Evolutionary conservation across 2,797 vertebrate genomes (phyloP).

Genomic region (Harpagifer antarcticus): DNA sequence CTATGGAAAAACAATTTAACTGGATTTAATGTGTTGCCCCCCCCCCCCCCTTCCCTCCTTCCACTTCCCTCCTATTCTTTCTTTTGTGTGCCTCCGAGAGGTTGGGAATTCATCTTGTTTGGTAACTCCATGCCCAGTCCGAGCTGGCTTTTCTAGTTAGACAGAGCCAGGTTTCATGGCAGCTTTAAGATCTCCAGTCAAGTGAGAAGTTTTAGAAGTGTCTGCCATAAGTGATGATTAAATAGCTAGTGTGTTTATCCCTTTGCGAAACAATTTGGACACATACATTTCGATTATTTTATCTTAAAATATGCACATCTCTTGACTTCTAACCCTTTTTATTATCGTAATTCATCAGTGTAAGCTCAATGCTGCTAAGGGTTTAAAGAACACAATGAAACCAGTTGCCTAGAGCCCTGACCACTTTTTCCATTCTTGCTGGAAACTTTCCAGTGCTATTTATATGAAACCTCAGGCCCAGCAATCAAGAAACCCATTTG

Average conservation of each 20-base stretch:
- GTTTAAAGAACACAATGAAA: conserved; percentile 76
- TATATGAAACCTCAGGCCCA: conserved; percentile 75
- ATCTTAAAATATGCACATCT: background rate
- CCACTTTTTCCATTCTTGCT: conserved; percentile 84
- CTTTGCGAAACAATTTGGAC: background rate
- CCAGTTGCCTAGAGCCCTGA: conserved; percentile 75
- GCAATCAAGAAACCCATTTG: conserved; percentile 71
- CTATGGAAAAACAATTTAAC: conserved; percentile 88
- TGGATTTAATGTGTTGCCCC: conserved; percentile 84
- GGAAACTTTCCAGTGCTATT: conserved; percentile 84
- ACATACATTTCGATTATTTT: background rate
- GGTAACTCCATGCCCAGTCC: conserved; percentile 49
- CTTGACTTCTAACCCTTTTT: background rate
- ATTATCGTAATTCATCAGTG: conserved; percentile 12
- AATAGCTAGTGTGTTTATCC: background rate
- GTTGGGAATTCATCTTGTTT: conserved; percentile 77
- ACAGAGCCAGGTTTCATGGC: conserved; percentile 25
- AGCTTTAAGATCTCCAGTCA: conserved; percentile 15
- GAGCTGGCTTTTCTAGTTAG: conserved; percentile 34
- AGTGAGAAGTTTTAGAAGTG: background rate
- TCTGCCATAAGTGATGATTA: conserved; percentile 11
- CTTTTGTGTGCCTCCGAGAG: conserved; percentile 69
- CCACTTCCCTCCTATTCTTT: conserved; percentile 49
- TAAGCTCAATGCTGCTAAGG: conserved; percentile 48
- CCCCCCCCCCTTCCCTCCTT: conserved; percentile 45